Base-by-base conservation (phyloP, 2,888 invertebrate genomes). In the Calameuta idolon region DNA sequence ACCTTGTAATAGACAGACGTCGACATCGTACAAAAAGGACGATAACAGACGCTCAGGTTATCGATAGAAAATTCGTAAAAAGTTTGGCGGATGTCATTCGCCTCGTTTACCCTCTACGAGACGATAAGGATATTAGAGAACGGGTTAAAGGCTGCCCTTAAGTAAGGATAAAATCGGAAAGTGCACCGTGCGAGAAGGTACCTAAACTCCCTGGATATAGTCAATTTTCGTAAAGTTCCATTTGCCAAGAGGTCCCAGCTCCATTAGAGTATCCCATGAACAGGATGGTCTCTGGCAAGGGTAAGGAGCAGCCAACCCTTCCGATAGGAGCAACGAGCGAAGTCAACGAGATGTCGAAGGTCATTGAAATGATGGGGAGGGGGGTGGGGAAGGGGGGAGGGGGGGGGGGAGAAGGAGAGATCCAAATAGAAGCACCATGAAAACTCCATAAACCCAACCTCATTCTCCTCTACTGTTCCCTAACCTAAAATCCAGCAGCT, bases 351-450 rank as follows among this genome's bases (percentile, higher is more conserved):
- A 73, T 55, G 73, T 76, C 74, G 74, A 77, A 77, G 73, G 69
- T 77, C 73, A 37, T 76, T 76, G 34, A 77, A 74, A 74, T 40
- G 74, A 77, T 77, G 69, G 69, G 31, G 34, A 9, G 9, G 12
- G 4, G 15, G 30, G 34, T 12, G 9, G 5, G 12, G n/a, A 31
- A 69, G 31, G 34, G n/a, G 1, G 23, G 0, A n/a, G n/a, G n/a
- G n/a, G n/a, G n/a, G n/a, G n/a, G n/a, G n/a, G n/a, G n/a, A n/a
- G n/a, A n/a, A n/a, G n/a, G n/a, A n/a, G n/a, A 4, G 34, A 34
- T 68, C 33, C 73, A n/a, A 34, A 15, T 1, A 9, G 23, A 55
- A 55, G 15, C 55, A 55, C 55, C 55, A 55, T 55, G 55, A 55
- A 55, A 55, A 55, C 9, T 23, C 55, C 55, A 55, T 23, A 55